These are phyloP conservation scores for Patiria pectinifera DNA, from an alignment of 53 echinoderm and acorn worm genomes.

Conservation along the genomic window DNA sequence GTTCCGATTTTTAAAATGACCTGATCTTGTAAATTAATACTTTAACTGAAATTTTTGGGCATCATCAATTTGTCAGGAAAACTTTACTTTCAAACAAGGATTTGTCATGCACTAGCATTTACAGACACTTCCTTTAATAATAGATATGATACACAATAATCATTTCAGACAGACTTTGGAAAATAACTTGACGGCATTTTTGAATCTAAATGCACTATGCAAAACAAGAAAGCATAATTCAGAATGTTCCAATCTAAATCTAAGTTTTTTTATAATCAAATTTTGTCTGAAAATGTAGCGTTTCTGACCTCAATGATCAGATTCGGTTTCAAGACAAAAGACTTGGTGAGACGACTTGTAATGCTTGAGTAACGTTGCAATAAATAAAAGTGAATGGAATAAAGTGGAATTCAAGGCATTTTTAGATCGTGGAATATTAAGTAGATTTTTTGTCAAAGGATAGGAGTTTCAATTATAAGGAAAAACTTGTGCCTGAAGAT, in stretches of 20 bases:
- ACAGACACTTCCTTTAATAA: not conserved
- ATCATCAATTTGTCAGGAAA: too few species aligned
- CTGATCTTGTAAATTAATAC: too few species aligned
- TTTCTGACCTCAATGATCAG: not conserved
- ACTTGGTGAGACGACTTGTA: not conserved
- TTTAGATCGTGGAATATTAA: not conserved
- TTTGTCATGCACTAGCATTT: not conserved
- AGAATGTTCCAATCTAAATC: not conserved
- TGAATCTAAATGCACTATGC: not conserved
- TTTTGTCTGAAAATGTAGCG: too few species aligned
- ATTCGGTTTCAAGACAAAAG: not conserved
- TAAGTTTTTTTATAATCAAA: too few species aligned
- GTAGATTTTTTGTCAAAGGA: not conserved
- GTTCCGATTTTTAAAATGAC: too few species aligned
- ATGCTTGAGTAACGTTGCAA: not conserved
- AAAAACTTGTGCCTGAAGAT: not conserved
- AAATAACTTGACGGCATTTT: not conserved
- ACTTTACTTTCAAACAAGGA: not conserved
- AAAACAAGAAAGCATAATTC: not conserved
- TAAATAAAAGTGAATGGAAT: not conserved
- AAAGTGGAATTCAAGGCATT: slow-evolving; percentile 36
- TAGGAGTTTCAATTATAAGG: too few species aligned
- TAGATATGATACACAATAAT: not conserved
- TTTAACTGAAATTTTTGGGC: too few species aligned
- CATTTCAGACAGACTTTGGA: not conserved